Percentiles rank a stretch among this genome's conserved stretches.
Evolutionary conservation across 2,888 invertebrate species (phyloP).

Genomic region (Cyaniris semiargus): DNA sequence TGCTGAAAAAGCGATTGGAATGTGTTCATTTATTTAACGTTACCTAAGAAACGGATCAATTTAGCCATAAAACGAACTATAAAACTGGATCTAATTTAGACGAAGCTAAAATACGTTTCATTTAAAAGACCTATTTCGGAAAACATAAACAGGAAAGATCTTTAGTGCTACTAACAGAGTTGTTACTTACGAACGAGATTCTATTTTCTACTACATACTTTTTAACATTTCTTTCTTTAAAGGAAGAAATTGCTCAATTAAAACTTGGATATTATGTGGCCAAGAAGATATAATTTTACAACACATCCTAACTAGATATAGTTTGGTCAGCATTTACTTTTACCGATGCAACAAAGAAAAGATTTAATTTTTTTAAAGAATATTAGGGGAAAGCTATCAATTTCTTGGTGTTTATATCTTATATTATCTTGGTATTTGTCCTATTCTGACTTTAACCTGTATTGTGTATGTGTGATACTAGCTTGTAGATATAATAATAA

Average conservation of each 20-base stretch:
- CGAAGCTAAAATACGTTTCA: constrained; percentile 10
- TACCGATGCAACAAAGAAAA: too few species aligned
- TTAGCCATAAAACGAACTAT: constrained; percentile 25
- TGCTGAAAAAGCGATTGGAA: not conserved
- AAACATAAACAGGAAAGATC: constrained; percentile 24
- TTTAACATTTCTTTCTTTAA: not conserved
- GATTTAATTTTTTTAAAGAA: too few species aligned
- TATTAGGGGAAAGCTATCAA: too few species aligned
- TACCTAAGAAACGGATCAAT: constrained; percentile 11
- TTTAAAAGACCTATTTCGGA: constrained; percentile 28
- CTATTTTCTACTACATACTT: not conserved
- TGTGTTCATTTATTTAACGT: constrained; percentile 9
- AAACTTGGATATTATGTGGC: not conserved
- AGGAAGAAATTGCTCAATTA: not conserved
- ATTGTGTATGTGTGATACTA: too few species aligned
- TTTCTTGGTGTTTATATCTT: too few species aligned
- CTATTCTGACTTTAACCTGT: too few species aligned
- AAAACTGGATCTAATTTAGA: constrained; percentile 26
- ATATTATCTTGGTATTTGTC: too few species aligned
- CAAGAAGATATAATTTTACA: not conserved
- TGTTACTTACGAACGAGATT: not conserved
- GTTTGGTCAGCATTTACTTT: too few species aligned
- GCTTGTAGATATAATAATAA: too few species aligned
- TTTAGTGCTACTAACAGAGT: constrained; percentile 20
- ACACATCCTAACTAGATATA: too few species aligned